These are phyloP conservation scores for Portevinia maculata DNA, from an alignment of 2,888 invertebrate species.

Conservation along the genomic window DNA sequence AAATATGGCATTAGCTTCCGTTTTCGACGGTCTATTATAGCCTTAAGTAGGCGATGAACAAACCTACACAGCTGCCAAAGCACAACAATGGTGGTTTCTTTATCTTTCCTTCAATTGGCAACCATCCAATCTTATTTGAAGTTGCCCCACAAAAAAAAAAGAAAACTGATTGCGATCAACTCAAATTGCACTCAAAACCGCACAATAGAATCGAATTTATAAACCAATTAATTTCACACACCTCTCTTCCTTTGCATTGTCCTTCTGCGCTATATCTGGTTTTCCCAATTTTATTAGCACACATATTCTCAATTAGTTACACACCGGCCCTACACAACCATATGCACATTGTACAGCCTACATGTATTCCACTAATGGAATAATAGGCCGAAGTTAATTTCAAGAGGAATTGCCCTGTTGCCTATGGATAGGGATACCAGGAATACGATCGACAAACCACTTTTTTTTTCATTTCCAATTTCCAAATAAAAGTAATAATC, in stretches of 20 bases:
- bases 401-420: slow-evolving; percentile 47
- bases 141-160: neutral
- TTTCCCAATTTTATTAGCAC: slow-evolving; percentile 23
- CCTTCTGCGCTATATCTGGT: neutral
- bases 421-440: slow-evolving; percentile 15
- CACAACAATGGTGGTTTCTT: too few relatives aligned
- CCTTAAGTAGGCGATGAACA: too few relatives aligned
- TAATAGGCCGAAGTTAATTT: slow-evolving; percentile 65
- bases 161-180: slow-evolving; percentile 4
- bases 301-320: neutral
- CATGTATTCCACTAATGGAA: slow-evolving; percentile 44
- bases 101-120: too few relatives aligned
- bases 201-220: slow-evolving; percentile 40
- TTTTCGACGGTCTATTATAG: too few relatives aligned
- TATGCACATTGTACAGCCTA: neutral
- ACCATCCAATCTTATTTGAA: too few relatives aligned
- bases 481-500: slow-evolving; percentile 20
- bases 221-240: slow-evolving; percentile 66
- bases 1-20: too few relatives aligned
- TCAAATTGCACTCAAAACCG: slow-evolving; percentile 39
- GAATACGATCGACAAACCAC: slow-evolving; percentile 21
- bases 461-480: neutral
- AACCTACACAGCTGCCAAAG: too few relatives aligned
- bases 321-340: too few relatives aligned
- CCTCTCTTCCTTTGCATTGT: slow-evolving; percentile 6